phyloP scores from a whole-genome alignment of 2,888 invertebrate genomes.

The Willowsia nigromaculata region DNA sequence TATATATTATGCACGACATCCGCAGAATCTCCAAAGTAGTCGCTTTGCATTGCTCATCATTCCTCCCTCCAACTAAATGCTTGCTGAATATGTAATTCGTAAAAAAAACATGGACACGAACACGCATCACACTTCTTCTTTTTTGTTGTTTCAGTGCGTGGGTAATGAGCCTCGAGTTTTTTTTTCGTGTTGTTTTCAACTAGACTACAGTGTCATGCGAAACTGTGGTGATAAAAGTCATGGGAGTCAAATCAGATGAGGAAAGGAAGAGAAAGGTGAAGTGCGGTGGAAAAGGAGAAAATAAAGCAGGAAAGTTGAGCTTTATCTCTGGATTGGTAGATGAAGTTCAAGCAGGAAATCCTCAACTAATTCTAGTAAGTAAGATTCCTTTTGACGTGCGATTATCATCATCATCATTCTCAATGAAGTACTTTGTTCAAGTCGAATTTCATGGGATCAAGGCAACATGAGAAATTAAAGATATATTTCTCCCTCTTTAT shows the following conservation, averaged over 20 bases:
- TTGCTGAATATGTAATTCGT: conserved; percentile 1
- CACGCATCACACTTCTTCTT: background rate
- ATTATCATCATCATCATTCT: no score
- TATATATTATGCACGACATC: background rate
- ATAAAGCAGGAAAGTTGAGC: background rate
- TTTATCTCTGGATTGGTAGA: no score
- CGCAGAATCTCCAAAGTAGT: background rate
- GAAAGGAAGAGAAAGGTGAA: background rate
- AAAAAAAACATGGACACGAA: background rate
- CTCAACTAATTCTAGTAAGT: no score
- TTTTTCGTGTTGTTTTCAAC: background rate
- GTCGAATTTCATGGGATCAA: no score
- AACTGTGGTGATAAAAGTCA: background rate
- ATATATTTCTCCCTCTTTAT: no score
- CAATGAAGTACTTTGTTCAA: no score
- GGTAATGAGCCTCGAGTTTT: conserved; percentile 28
- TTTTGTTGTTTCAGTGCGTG: background rate
- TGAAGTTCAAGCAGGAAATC: no score
- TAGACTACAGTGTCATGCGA: background rate
- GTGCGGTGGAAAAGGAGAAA: background rate
- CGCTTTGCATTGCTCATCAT: conserved; percentile 3
- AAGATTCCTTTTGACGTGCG: no score
- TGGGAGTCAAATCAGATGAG: background rate
- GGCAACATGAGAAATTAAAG: no score
- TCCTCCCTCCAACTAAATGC: background rate